A percentile compares a stretch with the other conserved stretches of the same genome.
Conservation (phyloP, 2,113 vertebrate species). For the Cyanoramphus novaezelandiae region DNA sequence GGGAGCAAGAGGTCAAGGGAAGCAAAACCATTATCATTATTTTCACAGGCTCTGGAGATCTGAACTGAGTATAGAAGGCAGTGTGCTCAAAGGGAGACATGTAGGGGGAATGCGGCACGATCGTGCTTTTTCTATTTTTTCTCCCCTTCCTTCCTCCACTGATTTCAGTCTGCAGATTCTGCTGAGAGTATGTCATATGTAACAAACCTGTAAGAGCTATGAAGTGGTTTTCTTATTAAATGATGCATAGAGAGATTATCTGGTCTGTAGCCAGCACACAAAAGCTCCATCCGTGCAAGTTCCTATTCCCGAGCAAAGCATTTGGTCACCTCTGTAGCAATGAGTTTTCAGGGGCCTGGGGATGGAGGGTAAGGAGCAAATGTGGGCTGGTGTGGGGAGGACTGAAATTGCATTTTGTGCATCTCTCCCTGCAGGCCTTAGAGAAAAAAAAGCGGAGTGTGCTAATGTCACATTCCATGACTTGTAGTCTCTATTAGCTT, state of each 20-base stretch:
- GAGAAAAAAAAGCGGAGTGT: fast-evolving
- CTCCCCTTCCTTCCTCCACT: background rate
- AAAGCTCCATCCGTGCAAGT: background rate
- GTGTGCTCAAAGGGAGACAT: slow-evolving; percentile 42
- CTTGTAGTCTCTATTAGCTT: background rate
- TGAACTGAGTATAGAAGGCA: slow-evolving; percentile 56
- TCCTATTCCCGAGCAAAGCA: background rate
- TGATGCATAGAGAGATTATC: slow-evolving; percentile 33
- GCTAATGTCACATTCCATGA: fast-evolving
- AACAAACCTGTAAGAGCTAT: background rate
- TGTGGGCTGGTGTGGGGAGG: background rate
- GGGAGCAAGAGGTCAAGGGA: slow-evolving; percentile 60
- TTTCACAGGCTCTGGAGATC: slow-evolving; percentile 60
- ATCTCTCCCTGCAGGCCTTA: background rate
- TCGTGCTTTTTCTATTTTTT: background rate
- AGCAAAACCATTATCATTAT: slow-evolving; percentile 65
- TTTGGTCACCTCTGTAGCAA: background rate
- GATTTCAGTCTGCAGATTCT: background rate
- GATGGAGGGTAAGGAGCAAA: background rate
- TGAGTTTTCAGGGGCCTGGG: background rate
- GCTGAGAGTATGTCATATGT: background rate
- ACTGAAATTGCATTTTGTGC: background rate
- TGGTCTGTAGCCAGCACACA: background rate
- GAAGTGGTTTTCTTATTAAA: slow-evolving; percentile 57
- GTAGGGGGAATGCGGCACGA: background rate